phyloP scores from a whole-genome alignment of 2,888 invertebrate species.

The Drepana falcataria region DNA sequence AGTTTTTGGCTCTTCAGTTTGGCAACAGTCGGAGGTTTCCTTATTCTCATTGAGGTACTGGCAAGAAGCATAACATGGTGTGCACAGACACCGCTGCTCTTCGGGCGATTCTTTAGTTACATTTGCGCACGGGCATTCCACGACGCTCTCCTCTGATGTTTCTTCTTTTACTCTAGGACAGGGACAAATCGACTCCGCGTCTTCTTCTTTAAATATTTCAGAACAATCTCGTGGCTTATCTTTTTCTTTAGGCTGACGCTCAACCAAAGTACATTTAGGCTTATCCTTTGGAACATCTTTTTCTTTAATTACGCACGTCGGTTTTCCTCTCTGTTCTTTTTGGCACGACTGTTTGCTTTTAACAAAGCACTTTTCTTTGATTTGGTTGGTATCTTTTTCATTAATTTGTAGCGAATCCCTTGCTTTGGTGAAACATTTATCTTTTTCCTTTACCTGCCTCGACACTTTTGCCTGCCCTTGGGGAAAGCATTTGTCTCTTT shows the following conservation, averaged over 20 bases:
- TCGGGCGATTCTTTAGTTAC: not conserved
- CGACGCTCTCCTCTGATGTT: not conserved
- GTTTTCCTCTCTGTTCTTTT: too few relatives aligned
- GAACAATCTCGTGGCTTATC: not conserved
- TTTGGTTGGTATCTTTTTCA: too few relatives aligned
- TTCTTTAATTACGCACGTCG: too few relatives aligned
- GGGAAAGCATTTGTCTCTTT: not conserved
- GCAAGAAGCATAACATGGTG: not conserved
- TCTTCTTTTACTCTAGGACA: not conserved
- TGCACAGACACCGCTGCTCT: not conserved
- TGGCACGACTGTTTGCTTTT: too few relatives aligned
- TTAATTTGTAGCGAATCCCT: too few relatives aligned
- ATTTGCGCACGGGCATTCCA: not conserved
- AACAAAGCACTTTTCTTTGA: too few relatives aligned
- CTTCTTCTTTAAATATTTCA: not conserved
- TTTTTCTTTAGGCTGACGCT: not conserved
- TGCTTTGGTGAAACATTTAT: not conserved
- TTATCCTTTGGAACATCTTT: too few relatives aligned
- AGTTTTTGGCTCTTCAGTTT: not conserved
- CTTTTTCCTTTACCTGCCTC: not conserved
- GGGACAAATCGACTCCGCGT: not conserved
- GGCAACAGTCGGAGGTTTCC: not conserved
- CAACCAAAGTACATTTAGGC: too few relatives aligned
- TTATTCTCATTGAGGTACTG: not conserved
- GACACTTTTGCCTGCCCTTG: not conserved